phyloP scores from a whole-genome alignment of 2,888 invertebrate genomes.

The Allolobophora icterica region DNA sequence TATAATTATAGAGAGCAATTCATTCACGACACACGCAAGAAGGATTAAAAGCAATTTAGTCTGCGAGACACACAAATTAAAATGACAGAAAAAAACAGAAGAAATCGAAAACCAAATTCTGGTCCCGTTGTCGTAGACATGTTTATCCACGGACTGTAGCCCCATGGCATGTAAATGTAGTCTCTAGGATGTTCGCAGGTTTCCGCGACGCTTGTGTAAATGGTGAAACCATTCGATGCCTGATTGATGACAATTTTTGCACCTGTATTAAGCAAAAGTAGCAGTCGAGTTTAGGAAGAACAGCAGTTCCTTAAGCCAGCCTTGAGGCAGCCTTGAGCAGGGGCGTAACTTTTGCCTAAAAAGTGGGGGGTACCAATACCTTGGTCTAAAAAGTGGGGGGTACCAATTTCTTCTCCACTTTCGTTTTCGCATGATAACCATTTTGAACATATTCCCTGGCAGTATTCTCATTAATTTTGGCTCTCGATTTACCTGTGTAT shows the following conservation, averaged over 20 bases:
- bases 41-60: neutral
- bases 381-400: too few relatives aligned
- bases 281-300: too few relatives aligned
- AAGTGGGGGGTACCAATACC: too few relatives aligned
- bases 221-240: slow-evolving; percentile 46
- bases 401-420: too few relatives aligned
- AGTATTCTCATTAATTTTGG: too few relatives aligned
- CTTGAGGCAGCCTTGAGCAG: too few relatives aligned
- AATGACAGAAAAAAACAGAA: neutral
- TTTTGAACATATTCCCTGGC: too few relatives aligned
- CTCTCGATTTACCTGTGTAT: too few relatives aligned
- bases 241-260: slow-evolving; percentile 44
- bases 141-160: slow-evolving; percentile 50
- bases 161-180: slow-evolving; percentile 52
- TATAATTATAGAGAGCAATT: too few relatives aligned
- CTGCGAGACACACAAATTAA: neutral
- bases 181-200: slow-evolving; percentile 51
- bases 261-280: slow-evolving; percentile 37
- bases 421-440: too few relatives aligned
- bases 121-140: neutral
- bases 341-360: too few relatives aligned
- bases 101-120: neutral
- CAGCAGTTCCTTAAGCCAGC: too few relatives aligned
- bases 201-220: slow-evolving; percentile 42
- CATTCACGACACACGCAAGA: neutral